Evolutionary conservation across 1,140 invertebrate genomes (phyloP), one percentile per base, ranked within the genome.

Genomic region (Apocrypta bakeri): DNA sequence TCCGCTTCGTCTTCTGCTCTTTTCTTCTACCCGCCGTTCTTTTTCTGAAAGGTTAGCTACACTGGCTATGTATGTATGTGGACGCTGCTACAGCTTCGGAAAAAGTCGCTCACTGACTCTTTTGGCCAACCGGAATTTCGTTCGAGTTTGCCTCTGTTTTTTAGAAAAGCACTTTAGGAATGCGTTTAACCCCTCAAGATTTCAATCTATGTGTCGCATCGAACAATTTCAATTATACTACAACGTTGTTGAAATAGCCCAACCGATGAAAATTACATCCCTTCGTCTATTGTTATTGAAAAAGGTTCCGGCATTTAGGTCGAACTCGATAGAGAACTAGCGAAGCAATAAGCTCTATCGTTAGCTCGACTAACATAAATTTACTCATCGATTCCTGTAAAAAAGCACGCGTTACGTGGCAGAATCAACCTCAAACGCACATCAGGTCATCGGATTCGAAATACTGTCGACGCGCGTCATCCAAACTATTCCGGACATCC

Each of bases 401-500:
- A 37, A 37, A 37, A 37, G 9, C 2, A 9, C 33, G 33, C 9
- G 9, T 37, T 37, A 37, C 33, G 33, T 9, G 33, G 33, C 3
- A 37, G 48, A 56, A 56, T 48, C 21, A n/a, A 56, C 17, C 48
- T 7, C 48, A 56, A 56, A 56, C 48, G 21, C n/a, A n/a, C n/a
- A 4, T 7, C 17, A 56, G 48, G 48, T 17, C 17, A 21, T 56
- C 64, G 31, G 21, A 37, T 7, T 33, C 68, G 1, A 42, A 73
- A 73, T 73, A 73, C 71, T 42, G 25, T 42, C 37, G 1, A 7
- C 9, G 9, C 9, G 21, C 27, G 66, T 31, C 77, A 48, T 69
- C 27, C 27, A 68, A 79, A 75, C 40, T 75, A 75, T 75, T 75
- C 73, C 29, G 40, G 48, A 56, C 73, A 75, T 31, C 27, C 48